Base-by-base conservation (phyloP, 2,888 invertebrate species). In the Pseudococcus viburni region DNA sequence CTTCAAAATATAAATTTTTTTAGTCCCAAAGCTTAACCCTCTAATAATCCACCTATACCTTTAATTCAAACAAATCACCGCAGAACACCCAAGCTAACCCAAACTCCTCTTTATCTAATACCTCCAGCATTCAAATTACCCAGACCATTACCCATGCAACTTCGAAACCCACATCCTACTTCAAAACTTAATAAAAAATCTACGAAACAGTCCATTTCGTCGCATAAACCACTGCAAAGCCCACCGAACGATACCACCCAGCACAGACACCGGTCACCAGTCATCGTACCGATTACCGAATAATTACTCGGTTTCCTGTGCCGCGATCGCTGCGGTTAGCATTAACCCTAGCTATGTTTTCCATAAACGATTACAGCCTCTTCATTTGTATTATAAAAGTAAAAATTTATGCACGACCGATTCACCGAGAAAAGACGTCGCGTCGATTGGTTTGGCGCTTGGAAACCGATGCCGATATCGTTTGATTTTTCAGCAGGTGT, bases 401-500 rank as follows among this genome's bases (percentile, higher is more conserved):
- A 42, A 83, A 33, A 46, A 83, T 83, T 83, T 83, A 83, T 83
- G 80, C 80, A 83, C 80, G 80, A 83, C 42, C 46, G 80, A 42
- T 83, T 83, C 73, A 15, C 17, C 33, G 73, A 73, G 26, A 19
- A 8, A 12, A 51, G 48, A 15, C 15, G 15, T 51, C 9, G 22
- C 22, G 19, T 42, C 42, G 46, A 83, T 46, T 15, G 46, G 19
- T 46, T 83, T 42, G 42, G 42, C 42, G 80, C 80, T 19, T 17
- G 46, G 11, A 83, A 83, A 83, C 80, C 80, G 80, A 83, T 83
- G 46, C 80, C 80, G 80, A 83, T 83, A 83, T 83, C n/a, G 80
- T 83, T 83, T 46, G 46, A 83, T 83, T 83, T 83, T 83, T 83
- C 46, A 83, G 80, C 80, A 83, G 80, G 80, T 83, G 80, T 83